phyloP scores from a whole-genome alignment of 2,113 vertebrate genomes.

The Pyxicephalus adspersus region DNA sequence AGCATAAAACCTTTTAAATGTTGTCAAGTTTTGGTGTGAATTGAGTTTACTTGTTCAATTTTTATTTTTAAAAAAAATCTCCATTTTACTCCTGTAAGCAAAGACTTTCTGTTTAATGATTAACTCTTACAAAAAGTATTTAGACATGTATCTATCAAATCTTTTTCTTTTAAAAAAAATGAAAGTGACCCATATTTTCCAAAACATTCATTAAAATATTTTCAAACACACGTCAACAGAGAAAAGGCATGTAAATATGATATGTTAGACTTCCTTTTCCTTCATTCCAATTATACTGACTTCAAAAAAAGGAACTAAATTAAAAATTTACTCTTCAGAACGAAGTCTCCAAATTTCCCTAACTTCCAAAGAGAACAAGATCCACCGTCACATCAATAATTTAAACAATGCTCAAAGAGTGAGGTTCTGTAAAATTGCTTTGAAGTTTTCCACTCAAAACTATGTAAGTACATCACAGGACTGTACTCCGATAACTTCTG shows the following conservation, averaged over 20 bases:
- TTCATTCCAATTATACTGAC: slow-evolving; percentile 42
- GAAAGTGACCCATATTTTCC: neutral
- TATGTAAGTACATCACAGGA: slow-evolving; percentile 53
- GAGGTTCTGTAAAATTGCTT: slow-evolving; percentile 60
- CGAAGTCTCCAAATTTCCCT: slow-evolving; percentile 59
- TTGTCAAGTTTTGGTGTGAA: too few species aligned
- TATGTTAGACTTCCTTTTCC: slow-evolving; percentile 48
- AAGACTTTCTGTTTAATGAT: too few species aligned
- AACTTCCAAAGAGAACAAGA: slow-evolving; percentile 39
- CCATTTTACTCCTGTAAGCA: too few species aligned
- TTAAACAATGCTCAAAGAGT: slow-evolving; percentile 62
- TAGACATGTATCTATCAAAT: too few species aligned
- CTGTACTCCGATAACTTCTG: slow-evolving; percentile 50
- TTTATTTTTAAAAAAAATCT: too few species aligned
- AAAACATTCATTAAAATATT: slow-evolving; percentile 43
- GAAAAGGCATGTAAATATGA: slow-evolving; percentile 42
- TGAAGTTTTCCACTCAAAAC: slow-evolving; percentile 61
- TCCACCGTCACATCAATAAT: slow-evolving; percentile 67
- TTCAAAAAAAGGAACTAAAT: slow-evolving; percentile 62
- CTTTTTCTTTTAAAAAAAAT: neutral
- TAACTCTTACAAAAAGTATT: too few species aligned
- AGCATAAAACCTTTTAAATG: too few species aligned
- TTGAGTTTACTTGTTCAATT: too few species aligned
- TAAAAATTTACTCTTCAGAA: slow-evolving; percentile 64
- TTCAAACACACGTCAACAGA: slow-evolving; percentile 42